Percentiles rank a stretch among this genome's conserved stretches.
Conservation (phyloP, 2,113 vertebrate species). For the Phylloscopus trochilus region DNA sequence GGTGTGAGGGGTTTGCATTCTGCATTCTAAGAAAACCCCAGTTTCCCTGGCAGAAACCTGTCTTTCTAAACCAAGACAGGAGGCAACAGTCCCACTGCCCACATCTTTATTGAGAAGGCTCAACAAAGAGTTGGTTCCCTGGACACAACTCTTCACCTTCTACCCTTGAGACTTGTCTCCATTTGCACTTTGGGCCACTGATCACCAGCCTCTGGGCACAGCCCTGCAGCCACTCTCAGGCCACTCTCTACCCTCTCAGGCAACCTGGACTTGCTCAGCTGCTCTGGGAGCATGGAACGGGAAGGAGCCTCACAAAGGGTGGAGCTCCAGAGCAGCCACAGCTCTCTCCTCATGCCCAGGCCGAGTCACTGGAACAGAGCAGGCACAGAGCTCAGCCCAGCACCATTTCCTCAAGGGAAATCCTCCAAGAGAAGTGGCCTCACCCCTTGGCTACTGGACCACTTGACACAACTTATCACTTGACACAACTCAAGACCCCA, state of each 20-base stretch:
- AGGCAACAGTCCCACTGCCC: neutral
- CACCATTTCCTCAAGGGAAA: neutral
- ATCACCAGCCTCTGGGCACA: neutral
- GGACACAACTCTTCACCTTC: too few relatives aligned
- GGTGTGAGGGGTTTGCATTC: too few relatives aligned
- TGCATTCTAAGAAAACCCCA: too few relatives aligned
- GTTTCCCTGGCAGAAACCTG: too few relatives aligned
- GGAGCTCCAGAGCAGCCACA: neutral
- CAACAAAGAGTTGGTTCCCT: neutral
- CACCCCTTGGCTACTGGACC: neutral
- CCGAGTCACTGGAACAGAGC: too few relatives aligned
- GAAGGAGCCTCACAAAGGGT: neutral
- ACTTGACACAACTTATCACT: neutral
- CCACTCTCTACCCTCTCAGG: neutral
- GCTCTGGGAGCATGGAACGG: neutral
- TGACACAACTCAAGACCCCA: neutral
- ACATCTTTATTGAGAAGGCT: accelerated
- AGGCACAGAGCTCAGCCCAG: neutral
- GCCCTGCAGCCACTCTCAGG: neutral
- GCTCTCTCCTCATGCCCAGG: neutral
- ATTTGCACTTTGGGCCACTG: neutral
- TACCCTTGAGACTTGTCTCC: neutral
- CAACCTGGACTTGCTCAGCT: accelerated
- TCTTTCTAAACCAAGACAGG: too few relatives aligned
- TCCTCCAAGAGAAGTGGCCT: too few relatives aligned